phyloP scores from a whole-genome alignment of 2,888 invertebrate species.

The Saturnia japonica region DNA sequence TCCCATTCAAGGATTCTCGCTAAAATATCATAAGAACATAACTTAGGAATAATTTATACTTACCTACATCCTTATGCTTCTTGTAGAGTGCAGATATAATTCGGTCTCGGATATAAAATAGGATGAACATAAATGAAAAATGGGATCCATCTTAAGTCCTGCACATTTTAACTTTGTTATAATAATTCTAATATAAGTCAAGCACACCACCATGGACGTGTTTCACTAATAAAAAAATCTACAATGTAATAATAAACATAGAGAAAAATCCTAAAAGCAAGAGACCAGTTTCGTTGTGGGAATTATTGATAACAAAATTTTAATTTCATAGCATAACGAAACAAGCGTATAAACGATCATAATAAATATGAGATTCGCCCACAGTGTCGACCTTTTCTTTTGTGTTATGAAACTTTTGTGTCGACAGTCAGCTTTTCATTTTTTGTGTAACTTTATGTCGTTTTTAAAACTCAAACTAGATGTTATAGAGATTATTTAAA shows the following conservation, averaged over 20 bases:
- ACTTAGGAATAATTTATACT: not conserved
- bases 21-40: too few relatives aligned
- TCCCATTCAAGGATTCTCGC: too few relatives aligned
- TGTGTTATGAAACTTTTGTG: not conserved
- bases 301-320: not conserved
- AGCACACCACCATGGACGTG: not conserved
- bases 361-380: constrained; percentile 1
- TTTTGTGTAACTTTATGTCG: not conserved
- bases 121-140: too few relatives aligned
- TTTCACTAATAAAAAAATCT: not conserved
- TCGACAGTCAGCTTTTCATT: not conserved
- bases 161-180: too few relatives aligned
- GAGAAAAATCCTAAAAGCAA: too few relatives aligned
- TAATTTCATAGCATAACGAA: not conserved
- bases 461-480: not conserved
- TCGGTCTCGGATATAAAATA: too few relatives aligned
- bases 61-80: not conserved
- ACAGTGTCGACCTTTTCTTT: not conserved
- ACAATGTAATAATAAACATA: not conserved
- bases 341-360: not conserved
- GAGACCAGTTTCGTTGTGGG: not conserved
- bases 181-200: not conserved
- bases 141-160: too few relatives aligned
- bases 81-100: not conserved
- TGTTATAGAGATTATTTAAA: not conserved